Base-by-base conservation (phyloP, 2,113 vertebrate species). In the Callospermophilus lateralis region DNA sequence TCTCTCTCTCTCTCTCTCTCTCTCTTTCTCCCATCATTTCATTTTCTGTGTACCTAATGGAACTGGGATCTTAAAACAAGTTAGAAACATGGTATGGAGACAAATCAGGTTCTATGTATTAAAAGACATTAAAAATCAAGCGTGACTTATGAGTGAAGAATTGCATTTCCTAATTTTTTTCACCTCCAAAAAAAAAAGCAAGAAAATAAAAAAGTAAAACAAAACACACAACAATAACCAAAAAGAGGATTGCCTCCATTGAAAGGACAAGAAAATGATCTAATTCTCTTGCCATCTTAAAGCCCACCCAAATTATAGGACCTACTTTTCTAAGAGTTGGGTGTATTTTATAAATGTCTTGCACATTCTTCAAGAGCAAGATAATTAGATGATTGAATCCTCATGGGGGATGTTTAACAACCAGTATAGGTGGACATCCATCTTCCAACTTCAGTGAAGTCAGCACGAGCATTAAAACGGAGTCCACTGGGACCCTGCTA, bases 41-140 rank as follows among this genome's bases (percentile, higher is more conserved):
- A 16, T 90, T 94, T 96, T 79, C 58, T 67, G 32, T 63, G 16
- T 65, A 26, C 48, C 68, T 87, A 17, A n/a, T 73, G 65, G 51
- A 89, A 92, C 20, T 55, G 20, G 48, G 67, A 70, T 93, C 65
- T 87, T 51, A 95, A 92, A 77, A 76, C 80, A 97, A 61, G 2
- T 58, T 53, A 79, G 45, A 51, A 86, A 51, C 16, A 15, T 63
- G 70, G 63, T 84, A 80, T 74, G 11, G 16, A 97, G 79, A 78
- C 53, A 86, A 70, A 67, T 61, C 11, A 4, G 30, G 39, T n/a
- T 63, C 87, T 92, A 61, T 6, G 24, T 37, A 63, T 68, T 77
- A 26, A 92, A 96, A 94, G 11, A 80, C 53, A 26, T 65, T 45
- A 45, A 45, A 55, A 76, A 84, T 55, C 51, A 26, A 8, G 70